Percentiles rank a stretch among this genome's conserved stretches.
These are phyloP conservation scores for Acrocephalus scirpaceus DNA, from an alignment of 2,797 vertebrate genomes.

Conservation along the genomic window DNA sequence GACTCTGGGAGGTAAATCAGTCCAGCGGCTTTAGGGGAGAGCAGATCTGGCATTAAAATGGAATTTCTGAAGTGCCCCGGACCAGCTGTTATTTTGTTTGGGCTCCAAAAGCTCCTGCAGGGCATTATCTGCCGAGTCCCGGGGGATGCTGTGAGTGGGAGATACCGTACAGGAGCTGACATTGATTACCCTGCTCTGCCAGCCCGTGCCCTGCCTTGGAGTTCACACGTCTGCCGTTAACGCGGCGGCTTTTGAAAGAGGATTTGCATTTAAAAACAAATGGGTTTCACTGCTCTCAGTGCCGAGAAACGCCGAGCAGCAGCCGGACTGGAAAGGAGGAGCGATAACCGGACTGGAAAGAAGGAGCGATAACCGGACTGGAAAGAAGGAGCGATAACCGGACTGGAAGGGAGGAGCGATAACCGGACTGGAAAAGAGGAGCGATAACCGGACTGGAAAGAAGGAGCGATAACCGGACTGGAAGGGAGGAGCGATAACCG, in stretches of 20 bases:
- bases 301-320: background rate
- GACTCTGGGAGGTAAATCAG: background rate
- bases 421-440: too few species aligned
- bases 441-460: too few species aligned
- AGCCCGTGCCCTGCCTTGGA: too few species aligned
- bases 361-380: too few species aligned
- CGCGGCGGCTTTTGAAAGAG: rapidly evolving
- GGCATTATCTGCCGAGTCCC: background rate
- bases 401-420: too few species aligned
- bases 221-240: background rate
- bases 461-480: too few species aligned
- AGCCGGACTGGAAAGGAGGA: rapidly evolving
- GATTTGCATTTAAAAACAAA: background rate
- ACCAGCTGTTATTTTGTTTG: background rate
- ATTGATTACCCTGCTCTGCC: background rate
- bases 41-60: background rate
- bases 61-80: background rate
- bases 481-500: too few species aligned
- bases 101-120: background rate
- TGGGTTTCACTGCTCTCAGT: background rate
- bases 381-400: too few species aligned
- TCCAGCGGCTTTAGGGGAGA: background rate
- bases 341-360: too few species aligned
- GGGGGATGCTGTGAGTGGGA: background rate
- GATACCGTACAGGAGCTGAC: background rate